Evolutionary conservation across 2,113 vertebrate species (phyloP), one percentile per base, ranked within the genome.

Genomic region (Camelus dromedarius): DNA sequence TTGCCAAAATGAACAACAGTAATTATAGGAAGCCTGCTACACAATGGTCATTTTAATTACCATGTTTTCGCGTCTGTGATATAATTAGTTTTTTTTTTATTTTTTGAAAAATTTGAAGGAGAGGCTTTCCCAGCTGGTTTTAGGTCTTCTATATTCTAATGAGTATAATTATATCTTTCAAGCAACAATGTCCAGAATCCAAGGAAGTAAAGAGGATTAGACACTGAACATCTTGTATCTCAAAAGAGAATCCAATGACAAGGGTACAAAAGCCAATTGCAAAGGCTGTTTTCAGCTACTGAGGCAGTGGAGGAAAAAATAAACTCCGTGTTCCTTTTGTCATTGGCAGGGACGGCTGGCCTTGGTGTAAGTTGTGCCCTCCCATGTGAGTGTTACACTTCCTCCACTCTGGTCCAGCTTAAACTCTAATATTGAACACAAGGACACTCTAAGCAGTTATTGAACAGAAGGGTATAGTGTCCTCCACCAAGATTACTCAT

Each of bases 31-130:
- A 20, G 80, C 20, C 56, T 94, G 67, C 90, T 96, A 81, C 73
- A 92, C 95, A 96, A 95, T 42, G 62, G 89, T 98, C 8, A 95
- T 95, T 98, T 97, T 97, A 98, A 97, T 93, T 97, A 70, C 76
- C 67, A 89, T 97, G 98, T 76, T 56, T 96, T 97, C 10, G 62
- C 62, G 97, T 96, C 93, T 95, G 91, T 85, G n/a, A 79, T 95
- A 85, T 94, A 96, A 96, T 98, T 98, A 95, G 84, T 14, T 94
- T 82, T 89, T 79, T 86, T 85, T 73, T 58, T 62, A 82, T 85
- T 73, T 84, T 93, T 95, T 50, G 12, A 88, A 69, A 96, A 32
- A 96, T 46, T 92, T 6, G 8, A 97, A 97, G 80, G 76, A 91
- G 86, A 72, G 48, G 48, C 46, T 94, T 98, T 83, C 95, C 60